These are phyloP conservation scores for Protaetia brevitarsis DNA, from an alignment of 1,140 invertebrate genomes.

Conservation along the genomic window DNA sequence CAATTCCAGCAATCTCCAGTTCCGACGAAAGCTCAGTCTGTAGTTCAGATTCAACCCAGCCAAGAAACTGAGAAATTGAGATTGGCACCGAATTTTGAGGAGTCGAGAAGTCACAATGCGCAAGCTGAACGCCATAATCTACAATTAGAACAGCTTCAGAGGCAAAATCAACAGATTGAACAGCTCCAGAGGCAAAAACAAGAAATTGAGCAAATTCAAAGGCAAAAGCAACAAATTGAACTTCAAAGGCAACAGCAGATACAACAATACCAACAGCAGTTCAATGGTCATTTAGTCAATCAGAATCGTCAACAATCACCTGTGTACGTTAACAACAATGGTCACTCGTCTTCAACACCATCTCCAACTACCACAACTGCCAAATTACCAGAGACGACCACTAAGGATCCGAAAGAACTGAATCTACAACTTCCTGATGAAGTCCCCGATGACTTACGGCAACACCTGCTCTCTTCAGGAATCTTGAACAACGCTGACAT, in stretches of 20 bases:
- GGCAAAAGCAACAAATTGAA: background rate
- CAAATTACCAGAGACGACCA: conserved; percentile 48
- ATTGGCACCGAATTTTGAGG: background rate
- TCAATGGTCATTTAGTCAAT: background rate
- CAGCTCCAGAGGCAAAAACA: conserved; percentile 11
- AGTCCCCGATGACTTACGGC: conserved; percentile 78
- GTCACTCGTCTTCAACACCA: conserved; percentile 41
- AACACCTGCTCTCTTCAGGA: conserved; percentile 79
- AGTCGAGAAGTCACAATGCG: background rate
- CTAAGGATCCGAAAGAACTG: conserved; percentile 50
- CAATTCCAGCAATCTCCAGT: conserved; percentile 40
- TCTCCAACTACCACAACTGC: conserved; percentile 39
- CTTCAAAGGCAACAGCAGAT: background rate
- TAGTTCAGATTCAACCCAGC: background rate
- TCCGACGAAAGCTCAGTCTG: no score
- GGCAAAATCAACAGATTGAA: background rate
- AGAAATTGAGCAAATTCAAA: conserved; percentile 27
- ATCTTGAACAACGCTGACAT: conserved; percentile 84
- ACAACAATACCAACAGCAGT: conserved; percentile 21
- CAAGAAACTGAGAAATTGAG: conserved; percentile 4
- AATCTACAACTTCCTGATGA: conserved; percentile 73
- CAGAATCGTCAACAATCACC: conserved; percentile 26
- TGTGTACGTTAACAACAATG: conserved; percentile 29
- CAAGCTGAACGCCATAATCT: background rate
- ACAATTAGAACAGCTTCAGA: conserved; percentile 30